These are phyloP conservation scores for Clanis bilineata DNA, from an alignment of 2,888 invertebrate species.

Conservation along the genomic window DNA sequence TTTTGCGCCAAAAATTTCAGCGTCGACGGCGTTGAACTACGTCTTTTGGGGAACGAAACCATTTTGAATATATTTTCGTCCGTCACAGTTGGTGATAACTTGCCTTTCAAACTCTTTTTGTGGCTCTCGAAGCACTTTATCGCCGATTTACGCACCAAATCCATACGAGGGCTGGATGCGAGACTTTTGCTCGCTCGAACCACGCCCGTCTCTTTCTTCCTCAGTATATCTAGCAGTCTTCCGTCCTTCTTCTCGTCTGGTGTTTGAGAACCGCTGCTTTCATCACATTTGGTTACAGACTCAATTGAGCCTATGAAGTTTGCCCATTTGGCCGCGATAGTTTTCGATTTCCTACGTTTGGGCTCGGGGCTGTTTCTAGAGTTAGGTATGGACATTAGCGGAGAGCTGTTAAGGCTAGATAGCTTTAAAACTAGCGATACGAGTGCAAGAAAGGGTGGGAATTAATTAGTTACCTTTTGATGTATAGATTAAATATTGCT, in stretches of 20 bases:
- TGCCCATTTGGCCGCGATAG: conserved; percentile 48
- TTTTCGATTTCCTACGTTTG: conserved; percentile 24
- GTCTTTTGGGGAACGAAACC: conserved; percentile 54
- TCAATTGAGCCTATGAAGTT: conserved; percentile 62
- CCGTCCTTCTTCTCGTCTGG: conserved; percentile 38
- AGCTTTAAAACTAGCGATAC: background rate
- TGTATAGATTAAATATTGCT: background rate
- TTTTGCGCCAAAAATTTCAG: conserved; percentile 41
- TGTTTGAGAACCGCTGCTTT: conserved; percentile 45
- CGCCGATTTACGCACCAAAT: conserved; percentile 43
- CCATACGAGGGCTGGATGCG: conserved; percentile 56
- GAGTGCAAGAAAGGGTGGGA: background rate
- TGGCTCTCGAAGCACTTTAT: conserved; percentile 55
- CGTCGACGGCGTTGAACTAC: conserved; percentile 61
- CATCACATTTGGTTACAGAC: conserved; percentile 45
- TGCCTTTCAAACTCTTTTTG: conserved; percentile 26
- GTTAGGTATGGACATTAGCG: background rate
- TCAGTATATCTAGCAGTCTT: conserved; percentile 49
- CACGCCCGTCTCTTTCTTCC: conserved; percentile 42
- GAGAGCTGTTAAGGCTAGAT: background rate
- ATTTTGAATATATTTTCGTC: conserved; percentile 58
- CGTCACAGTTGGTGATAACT: conserved; percentile 32
- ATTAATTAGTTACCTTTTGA: background rate
- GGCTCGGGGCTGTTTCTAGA: background rate
- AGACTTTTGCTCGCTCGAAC: conserved; percentile 47